Evolutionary conservation across 2,888 invertebrate genomes (phyloP).

Genomic region (Sminthurides aquaticus): DNA sequence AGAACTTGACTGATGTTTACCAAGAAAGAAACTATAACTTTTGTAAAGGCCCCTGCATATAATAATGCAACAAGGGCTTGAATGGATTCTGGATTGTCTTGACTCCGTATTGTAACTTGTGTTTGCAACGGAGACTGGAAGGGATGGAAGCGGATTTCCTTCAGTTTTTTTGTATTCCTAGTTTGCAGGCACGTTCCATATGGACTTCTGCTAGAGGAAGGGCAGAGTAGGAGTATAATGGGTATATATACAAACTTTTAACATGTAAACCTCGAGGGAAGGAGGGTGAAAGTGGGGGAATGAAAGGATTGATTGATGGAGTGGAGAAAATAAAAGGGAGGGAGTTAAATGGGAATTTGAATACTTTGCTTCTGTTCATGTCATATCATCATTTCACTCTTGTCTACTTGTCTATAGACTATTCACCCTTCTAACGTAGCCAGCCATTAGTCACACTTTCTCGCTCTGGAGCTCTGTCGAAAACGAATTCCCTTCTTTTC

Average conservation of each 20-base stretch:
- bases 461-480: neutral
- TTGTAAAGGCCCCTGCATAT: neutral
- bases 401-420: neutral
- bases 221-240: too few relatives aligned
- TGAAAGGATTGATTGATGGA: constrained; percentile 14
- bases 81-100: too few relatives aligned
- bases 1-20: neutral
- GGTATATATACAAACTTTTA: neutral
- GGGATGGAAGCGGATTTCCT: neutral
- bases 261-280: neutral
- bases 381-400: constrained; percentile 12
- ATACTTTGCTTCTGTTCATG: constrained; percentile 11
- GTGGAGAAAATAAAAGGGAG: constrained; percentile 5
- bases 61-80: neutral
- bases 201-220: too few relatives aligned
- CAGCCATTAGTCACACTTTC: neutral
- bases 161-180: neutral
- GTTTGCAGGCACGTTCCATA: neutral
- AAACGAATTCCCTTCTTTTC: neutral
- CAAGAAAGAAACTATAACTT: neutral
- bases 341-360: constrained; percentile 10
- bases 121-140: neutral
- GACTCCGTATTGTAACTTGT: neutral
- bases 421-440: constrained; percentile 2
- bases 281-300: neutral